Percentiles rank a stretch among this genome's conserved stretches.
Conservation (phyloP, 2,797 vertebrate species). For the Amazonetta brasiliensis region DNA sequence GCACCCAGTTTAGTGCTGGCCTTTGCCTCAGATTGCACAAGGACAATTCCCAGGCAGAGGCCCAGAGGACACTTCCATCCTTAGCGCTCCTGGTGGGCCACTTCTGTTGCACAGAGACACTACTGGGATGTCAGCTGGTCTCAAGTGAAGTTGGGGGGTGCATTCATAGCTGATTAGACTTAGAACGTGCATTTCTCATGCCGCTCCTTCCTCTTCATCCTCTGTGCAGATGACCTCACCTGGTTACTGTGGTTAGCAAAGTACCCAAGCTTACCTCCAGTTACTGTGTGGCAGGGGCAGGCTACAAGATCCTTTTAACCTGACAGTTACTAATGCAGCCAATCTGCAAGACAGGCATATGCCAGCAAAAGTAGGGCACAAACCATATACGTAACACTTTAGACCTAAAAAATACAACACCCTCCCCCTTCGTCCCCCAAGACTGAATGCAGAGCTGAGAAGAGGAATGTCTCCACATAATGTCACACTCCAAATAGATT, state of each 20-base stretch:
- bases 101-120: neutral
- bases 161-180: neutral
- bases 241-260: neutral
- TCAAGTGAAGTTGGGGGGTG: neutral
- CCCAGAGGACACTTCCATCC: neutral
- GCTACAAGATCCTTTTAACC: neutral
- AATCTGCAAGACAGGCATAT: neutral
- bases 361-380: neutral
- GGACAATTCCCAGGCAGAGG: neutral
- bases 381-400: neutral
- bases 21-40: neutral
- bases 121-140: neutral
- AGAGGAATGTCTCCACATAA: neutral
- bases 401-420: neutral
- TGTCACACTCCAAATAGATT: neutral
- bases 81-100: neutral
- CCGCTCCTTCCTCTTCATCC: neutral
- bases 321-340: neutral
- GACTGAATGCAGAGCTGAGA: neutral
- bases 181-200: neutral
- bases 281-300: neutral
- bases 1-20: neutral
- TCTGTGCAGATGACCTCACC: neutral
- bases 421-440: neutral
- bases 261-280: neutral